Evolutionary conservation across 2,797 vertebrate species (phyloP).

Genomic region (Tadarida brasiliensis): DNA sequence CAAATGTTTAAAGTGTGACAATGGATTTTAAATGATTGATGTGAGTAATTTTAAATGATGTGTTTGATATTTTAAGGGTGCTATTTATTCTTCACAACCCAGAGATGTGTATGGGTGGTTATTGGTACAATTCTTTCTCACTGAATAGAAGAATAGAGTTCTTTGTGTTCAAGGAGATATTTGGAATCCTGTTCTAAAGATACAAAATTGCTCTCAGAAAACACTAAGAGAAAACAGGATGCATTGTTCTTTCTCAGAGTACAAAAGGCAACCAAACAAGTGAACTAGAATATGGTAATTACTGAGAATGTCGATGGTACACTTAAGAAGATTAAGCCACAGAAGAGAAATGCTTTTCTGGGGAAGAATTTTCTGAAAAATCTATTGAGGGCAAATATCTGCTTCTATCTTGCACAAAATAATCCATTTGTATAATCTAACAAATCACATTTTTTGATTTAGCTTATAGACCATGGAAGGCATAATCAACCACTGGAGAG

Average conservation of each 20-base stretch:
- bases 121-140: constrained; percentile 54
- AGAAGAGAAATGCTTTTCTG: constrained; percentile 59
- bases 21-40: constrained; percentile 71
- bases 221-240: constrained; percentile 69
- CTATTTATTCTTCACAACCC: constrained; percentile 69
- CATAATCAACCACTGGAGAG: not conserved
- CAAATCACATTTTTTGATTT: constrained; percentile 60
- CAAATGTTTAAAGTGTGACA: constrained; percentile 59
- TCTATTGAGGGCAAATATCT: not conserved
- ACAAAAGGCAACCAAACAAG: constrained; percentile 77
- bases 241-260: constrained; percentile 73
- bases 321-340: constrained; percentile 40
- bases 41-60: constrained; percentile 68
- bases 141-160: constrained; percentile 52
- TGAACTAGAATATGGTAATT: constrained; percentile 79
- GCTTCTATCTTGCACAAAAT: not conserved
- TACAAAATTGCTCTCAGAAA: constrained; percentile 75
- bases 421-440: constrained; percentile 36
- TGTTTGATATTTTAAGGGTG: constrained; percentile 71
- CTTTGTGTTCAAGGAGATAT: constrained; percentile 79
- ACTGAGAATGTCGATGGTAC: constrained; percentile 67
- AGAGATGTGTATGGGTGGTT: constrained; percentile 65
- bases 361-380: constrained; percentile 53
- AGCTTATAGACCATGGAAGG: not conserved
- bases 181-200: constrained; percentile 67